phyloP scores from a whole-genome alignment of 2,113 vertebrate genomes.

The Neolamprologus hecqui region DNA sequence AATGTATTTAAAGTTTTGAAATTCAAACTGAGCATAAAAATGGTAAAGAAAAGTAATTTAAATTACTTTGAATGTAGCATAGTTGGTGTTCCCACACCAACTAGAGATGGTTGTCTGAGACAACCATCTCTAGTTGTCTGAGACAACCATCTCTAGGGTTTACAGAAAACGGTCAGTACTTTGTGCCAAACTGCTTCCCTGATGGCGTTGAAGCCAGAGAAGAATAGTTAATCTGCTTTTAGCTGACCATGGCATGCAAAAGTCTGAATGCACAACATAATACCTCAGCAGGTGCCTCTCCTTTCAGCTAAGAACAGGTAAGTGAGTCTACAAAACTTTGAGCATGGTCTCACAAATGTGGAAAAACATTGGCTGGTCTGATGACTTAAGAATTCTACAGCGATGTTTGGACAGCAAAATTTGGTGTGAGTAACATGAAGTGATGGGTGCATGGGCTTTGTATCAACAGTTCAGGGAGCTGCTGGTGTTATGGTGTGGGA shows the following conservation, averaged over 20 bases:
- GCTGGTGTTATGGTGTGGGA: not conserved
- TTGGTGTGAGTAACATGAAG: not conserved
- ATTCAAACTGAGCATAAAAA: not conserved
- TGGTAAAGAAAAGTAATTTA: fast-evolving
- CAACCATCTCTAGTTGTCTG: not conserved
- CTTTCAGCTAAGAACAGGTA: not conserved
- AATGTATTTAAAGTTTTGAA: not conserved
- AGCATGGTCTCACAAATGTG: not conserved
- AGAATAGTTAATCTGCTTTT: not conserved
- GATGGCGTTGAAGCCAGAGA: not conserved
- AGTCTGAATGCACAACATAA: not conserved
- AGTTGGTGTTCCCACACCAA: not conserved
- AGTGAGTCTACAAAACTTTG: not conserved
- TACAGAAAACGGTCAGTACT: not conserved
- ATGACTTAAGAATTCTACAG: not conserved
- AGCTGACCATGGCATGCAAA: not conserved
- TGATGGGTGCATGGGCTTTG: not conserved
- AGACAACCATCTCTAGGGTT: not conserved
- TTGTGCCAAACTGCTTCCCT: not conserved
- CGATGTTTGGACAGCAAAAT: not conserved
- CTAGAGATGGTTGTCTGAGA: not conserved
- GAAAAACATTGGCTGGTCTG: not conserved
- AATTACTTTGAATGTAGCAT: not conserved
- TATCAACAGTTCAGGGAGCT: not conserved
- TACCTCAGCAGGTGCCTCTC: not conserved